These are phyloP conservation scores for Drosophila kanapiae DNA, from an alignment of 1,140 invertebrate species.

Conservation along the genomic window DNA sequence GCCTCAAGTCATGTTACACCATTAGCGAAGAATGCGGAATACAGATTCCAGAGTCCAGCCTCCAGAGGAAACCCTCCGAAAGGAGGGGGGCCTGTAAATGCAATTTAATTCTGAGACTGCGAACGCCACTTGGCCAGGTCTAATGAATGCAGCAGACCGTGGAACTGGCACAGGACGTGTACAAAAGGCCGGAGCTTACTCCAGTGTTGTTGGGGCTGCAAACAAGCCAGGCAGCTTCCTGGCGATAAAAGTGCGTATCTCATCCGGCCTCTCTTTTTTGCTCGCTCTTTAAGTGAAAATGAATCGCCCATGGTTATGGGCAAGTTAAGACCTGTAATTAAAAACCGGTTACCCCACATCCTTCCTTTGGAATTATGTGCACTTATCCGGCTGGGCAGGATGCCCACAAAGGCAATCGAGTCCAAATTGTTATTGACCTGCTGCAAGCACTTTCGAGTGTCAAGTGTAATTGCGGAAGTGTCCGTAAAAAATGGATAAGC, in stretches of 20 bases:
- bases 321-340: slow-evolving; percentile 71
- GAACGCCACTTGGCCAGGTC: slow-evolving; percentile 71
- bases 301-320: slow-evolving; percentile 66
- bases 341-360: slow-evolving; percentile 53
- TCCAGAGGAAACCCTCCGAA: slow-evolving; percentile 11
- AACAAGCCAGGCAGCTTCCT: slow-evolving; percentile 25
- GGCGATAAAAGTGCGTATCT: slow-evolving; percentile 36
- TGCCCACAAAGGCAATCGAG: slow-evolving; percentile 44
- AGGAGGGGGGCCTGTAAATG: slow-evolving; percentile 61
- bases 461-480: slow-evolving; percentile 68
- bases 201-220: slow-evolving; percentile 40
- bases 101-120: slow-evolving; percentile 66
- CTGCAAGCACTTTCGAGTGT: slow-evolving; percentile 44
- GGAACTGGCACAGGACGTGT: slow-evolving; percentile 70
- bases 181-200: slow-evolving; percentile 58
- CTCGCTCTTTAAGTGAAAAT: slow-evolving; percentile 41
- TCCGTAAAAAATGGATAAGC: slow-evolving; percentile 24
- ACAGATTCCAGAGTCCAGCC: slow-evolving; percentile 14
- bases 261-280: slow-evolving; percentile 10
- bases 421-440: slow-evolving; percentile 63
- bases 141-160: slow-evolving; percentile 82
- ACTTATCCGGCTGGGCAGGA: slow-evolving; percentile 49
- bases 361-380: slow-evolving; percentile 64
- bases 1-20: slow-evolving; percentile 71
- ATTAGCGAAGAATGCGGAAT: slow-evolving; percentile 51